Percentiles rank a stretch among this genome's conserved stretches.
Conservation (phyloP, 2,113 vertebrate species). For the Gobiocypris rarus region DNA sequence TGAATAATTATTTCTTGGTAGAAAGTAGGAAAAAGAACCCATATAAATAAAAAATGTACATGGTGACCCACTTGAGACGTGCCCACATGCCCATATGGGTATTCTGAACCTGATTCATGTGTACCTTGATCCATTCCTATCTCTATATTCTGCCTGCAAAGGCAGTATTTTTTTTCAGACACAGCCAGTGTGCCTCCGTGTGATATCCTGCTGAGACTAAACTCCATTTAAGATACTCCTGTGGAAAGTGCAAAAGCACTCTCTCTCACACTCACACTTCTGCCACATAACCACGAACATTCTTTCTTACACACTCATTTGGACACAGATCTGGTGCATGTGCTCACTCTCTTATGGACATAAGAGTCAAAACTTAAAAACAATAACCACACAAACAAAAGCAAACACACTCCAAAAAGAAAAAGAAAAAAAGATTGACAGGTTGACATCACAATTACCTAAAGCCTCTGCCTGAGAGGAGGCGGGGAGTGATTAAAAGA, state of each 20-base stretch:
- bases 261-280: neutral
- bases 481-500: neutral
- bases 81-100: neutral
- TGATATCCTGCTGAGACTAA: conserved; percentile 5
- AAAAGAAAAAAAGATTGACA: too few relatives aligned
- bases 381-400: neutral
- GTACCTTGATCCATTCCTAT: neutral
- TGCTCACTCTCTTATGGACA: neutral
- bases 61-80: neutral
- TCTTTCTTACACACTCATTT: neutral
- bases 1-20: neutral
- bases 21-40: neutral
- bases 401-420: neutral
- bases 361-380: neutral
- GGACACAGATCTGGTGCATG: neutral
- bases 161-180: neutral
- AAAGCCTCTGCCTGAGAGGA: neutral
- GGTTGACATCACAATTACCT: conserved; percentile 9
- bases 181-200: neutral
- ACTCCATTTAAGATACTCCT: conserved; percentile 10
- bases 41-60: neutral
- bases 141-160: neutral
- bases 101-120: neutral
- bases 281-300: conserved; percentile 9
- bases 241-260: neutral